phyloP scores from a whole-genome alignment of 2,888 invertebrate species.

The Agonopterix subpropinquella region DNA sequence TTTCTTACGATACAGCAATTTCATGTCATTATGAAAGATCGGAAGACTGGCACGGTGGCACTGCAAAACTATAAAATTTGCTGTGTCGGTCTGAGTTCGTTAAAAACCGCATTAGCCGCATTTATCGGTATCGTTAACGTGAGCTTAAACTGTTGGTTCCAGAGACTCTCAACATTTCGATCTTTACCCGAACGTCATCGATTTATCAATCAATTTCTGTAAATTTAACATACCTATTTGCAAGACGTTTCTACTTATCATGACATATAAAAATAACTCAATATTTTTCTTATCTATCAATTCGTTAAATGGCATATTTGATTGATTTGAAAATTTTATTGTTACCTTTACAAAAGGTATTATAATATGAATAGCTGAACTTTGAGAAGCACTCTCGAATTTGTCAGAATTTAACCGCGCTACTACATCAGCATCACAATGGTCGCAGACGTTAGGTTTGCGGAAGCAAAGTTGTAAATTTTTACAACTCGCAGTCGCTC shows the following conservation, averaged over 20 bases:
- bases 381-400: slow-evolving; percentile 41
- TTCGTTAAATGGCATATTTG: too few species aligned
- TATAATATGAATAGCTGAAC: slow-evolving; percentile 5
- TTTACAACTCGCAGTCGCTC: slow-evolving; percentile 55
- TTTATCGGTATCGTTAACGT: slow-evolving; percentile 54
- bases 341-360: too few species aligned
- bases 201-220: too few species aligned
- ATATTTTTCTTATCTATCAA: too few species aligned
- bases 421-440: slow-evolving; percentile 63
- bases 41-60: background rate
- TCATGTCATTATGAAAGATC: background rate
- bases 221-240: too few species aligned
- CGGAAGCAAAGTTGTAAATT: slow-evolving; percentile 68
- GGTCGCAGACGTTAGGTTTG: slow-evolving; percentile 39
- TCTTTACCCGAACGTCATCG: background rate
- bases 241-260: too few species aligned
- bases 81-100: slow-evolving; percentile 35
- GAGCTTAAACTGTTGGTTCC: slow-evolving; percentile 42
- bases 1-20: background rate
- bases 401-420: slow-evolving; percentile 41
- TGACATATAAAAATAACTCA: too few species aligned
- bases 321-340: too few species aligned
- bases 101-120: slow-evolving; percentile 55
- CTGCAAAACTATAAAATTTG: slow-evolving; percentile 27
- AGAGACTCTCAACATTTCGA: slow-evolving; percentile 26